Percentiles rank a stretch among this genome's conserved stretches.
phyloP scores from a whole-genome alignment of 2,797 vertebrate genomes.

The Streptopelia turtur region DNA sequence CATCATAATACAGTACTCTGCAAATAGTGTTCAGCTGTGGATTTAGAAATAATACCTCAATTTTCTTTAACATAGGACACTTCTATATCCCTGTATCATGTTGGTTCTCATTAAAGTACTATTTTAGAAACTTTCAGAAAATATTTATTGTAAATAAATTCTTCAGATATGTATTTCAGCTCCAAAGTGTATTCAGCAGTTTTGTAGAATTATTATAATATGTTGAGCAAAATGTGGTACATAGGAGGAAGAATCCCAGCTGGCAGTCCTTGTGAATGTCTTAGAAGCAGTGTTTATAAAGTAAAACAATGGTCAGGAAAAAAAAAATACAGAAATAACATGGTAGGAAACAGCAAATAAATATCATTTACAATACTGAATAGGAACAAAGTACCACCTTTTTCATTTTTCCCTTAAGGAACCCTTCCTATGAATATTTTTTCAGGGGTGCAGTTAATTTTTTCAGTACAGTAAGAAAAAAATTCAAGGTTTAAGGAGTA shows the following conservation, averaged over 20 bases:
- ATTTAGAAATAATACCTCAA: neutral
- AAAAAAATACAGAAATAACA: neutral
- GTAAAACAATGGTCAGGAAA: neutral
- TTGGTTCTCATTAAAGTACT: neutral
- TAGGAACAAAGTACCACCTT: neutral
- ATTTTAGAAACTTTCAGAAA: neutral
- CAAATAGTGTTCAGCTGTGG: neutral
- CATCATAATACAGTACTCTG: neutral
- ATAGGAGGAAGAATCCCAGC: neutral
- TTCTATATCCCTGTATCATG: neutral
- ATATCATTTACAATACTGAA: accelerated
- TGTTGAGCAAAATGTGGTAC: neutral
- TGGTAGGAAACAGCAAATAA: neutral
- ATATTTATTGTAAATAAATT: neutral
- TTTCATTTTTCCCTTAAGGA: neutral
- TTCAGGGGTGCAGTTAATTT: neutral
- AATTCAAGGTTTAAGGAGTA: neutral
- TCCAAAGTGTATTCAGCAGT: neutral
- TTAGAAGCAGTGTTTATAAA: neutral
- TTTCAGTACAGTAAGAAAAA: neutral
- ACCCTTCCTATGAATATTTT: neutral
- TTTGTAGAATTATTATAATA: neutral
- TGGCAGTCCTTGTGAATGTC: neutral
- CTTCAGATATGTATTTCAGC: neutral
- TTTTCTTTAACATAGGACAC: neutral